Percentiles rank a stretch among this genome's conserved stretches.
These are phyloP conservation scores for Oryzias curvinotus DNA, from an alignment of 2,113 vertebrate species.

Conservation along the genomic window DNA sequence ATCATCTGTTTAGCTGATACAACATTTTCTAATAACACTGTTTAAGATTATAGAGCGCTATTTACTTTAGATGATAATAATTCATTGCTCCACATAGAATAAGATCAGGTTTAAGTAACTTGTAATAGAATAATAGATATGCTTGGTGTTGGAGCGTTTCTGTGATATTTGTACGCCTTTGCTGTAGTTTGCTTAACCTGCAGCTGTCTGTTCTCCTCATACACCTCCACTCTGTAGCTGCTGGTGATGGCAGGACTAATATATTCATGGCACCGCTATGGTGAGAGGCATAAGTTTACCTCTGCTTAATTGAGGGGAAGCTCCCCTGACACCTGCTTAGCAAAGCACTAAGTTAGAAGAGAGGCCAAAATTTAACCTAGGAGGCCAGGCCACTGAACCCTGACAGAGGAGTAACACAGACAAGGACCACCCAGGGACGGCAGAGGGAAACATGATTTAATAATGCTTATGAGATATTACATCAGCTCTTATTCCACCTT, in stretches of 20 bases:
- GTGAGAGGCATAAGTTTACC: conserved; percentile 75
- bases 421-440: conserved; percentile 63
- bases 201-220: conserved; percentile 56
- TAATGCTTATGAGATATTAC: conserved; percentile 70
- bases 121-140: conserved; percentile 7
- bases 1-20: conserved; percentile 49
- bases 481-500: conserved; percentile 35
- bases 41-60: neutral
- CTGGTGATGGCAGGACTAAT: conserved; percentile 71
- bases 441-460: conserved; percentile 67
- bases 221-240: conserved; percentile 34
- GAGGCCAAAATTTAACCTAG: conserved; percentile 51
- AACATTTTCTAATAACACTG: neutral
- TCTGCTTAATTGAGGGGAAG: conserved; percentile 82
- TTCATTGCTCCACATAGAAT: conserved; percentile 24
- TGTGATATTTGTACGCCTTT: conserved; percentile 6
- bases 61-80: conserved; percentile 9
- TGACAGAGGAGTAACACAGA: conserved; percentile 64
- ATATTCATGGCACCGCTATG: conserved; percentile 65
- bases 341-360: conserved; percentile 45
- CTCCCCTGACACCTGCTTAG: conserved; percentile 75
- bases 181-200: conserved; percentile 28
- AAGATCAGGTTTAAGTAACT: conserved; percentile 5
- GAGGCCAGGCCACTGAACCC: conserved; percentile 65
- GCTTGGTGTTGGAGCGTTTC: conserved; percentile 1